A percentile compares a stretch with the other conserved stretches of the same genome.
Conservation (phyloP, 2,888 invertebrate species). For the Mellilla xanthometata region DNA sequence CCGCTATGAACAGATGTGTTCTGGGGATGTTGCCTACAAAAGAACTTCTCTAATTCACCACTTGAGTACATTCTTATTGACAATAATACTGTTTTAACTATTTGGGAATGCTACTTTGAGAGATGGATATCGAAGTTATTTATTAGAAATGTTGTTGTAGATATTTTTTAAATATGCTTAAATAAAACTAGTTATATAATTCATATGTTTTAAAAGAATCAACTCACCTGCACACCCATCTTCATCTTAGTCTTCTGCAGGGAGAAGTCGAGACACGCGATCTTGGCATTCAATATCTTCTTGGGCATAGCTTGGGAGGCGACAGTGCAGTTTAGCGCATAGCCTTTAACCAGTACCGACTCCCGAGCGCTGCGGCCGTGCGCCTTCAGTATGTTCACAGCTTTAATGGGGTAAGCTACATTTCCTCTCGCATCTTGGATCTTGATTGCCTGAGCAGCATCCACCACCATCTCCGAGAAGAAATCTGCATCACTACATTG, state of each 20-base stretch:
- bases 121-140: too few relatives aligned
- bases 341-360: constrained; percentile 93
- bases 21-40: too few relatives aligned
- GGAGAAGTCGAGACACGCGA: constrained; percentile 98
- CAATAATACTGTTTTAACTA: too few relatives aligned
- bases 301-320: constrained; percentile 97
- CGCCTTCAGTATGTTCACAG: constrained; percentile 98
- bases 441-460: constrained; percentile 96
- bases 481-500: constrained; percentile 93
- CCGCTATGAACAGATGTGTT: too few relatives aligned
- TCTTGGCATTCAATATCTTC: constrained; percentile 95
- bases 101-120: too few relatives aligned
- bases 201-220: too few relatives aligned
- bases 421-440: constrained; percentile 93
- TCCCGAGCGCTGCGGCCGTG: constrained; percentile 98
- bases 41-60: too few relatives aligned
- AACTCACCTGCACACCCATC: constrained; percentile 94
- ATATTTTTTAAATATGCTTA: too few relatives aligned
- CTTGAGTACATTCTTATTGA: too few relatives aligned
- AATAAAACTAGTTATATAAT: too few relatives aligned
- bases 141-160: too few relatives aligned
- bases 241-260: constrained; percentile 99
- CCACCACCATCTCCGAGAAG: constrained; percentile 97
- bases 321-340: constrained; percentile 98
- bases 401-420: constrained; percentile 95